Evolutionary conservation across 2,797 vertebrate genomes (phyloP), one percentile per base, ranked within the genome.

Genomic region (Arnoldichthys spilopterus): DNA sequence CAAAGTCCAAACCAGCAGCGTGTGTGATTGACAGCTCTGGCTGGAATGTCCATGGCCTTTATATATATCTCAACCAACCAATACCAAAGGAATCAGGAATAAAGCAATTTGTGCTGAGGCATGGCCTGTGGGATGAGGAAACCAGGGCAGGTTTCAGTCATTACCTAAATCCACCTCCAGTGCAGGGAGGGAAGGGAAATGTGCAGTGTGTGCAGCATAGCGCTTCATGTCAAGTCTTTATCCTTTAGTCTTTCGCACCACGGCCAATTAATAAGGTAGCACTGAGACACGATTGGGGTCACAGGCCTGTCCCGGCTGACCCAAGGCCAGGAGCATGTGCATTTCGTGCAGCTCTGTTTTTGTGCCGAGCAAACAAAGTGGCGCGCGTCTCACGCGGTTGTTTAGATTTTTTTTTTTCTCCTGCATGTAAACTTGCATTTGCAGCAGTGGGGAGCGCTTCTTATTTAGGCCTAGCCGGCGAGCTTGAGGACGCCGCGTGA

Each of bases 161-260:
- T 32, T 30, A 61, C 58, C 58, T 61, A 61, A 61, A 61, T 61
- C 58, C 58, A 61, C 24, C 24, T 12, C 4, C 22, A 28, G 12
- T 13, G 4, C 2, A 5, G 22, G 22, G 22, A 56, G 6, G n/a
- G 22, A 22, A 8, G 53, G 1, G 12, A 22, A 58, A 58, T 28
- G 51, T 24, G 22, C 61, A 76, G 54, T 24, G 64, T 68, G 54
- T 43, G 62, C 47, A 74, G 54, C 76, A n/a, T 2, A 22, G 59
- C 13, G 18, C n/a, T 51, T 61, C 61, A 63, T 51, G 54, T 40
- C 26, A 40, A 62, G 20, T 70, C 73, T 71, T 78, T 63, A 83
- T 68, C 61, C 72, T 47, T 78, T 76, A 81, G 74, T 77, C 81
- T 77, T 62, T 76, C 28, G 56, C 61, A 69, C 51, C 13, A 40